A percentile compares a stretch with the other conserved stretches of the same genome.
These are phyloP conservation scores for Drosophila greeni DNA, from an alignment of 2,888 invertebrate genomes.

Conservation along the genomic window DNA sequence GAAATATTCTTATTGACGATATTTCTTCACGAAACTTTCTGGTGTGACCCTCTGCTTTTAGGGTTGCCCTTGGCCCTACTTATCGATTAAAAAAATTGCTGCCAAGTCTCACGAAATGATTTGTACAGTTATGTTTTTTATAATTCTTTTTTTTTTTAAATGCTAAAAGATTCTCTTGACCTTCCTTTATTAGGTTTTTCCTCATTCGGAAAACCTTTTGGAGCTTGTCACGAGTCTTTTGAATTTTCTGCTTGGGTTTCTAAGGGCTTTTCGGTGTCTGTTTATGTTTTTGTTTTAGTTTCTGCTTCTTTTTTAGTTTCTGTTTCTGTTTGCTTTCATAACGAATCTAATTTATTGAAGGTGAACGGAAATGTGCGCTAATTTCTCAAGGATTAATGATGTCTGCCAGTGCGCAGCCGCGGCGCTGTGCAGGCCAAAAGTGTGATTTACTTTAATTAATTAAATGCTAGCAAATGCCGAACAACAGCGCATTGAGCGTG, in stretches of 20 bases:
- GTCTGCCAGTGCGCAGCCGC: constrained; percentile 22
- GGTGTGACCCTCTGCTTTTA: too few species aligned
- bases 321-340: constrained; percentile 27
- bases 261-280: constrained; percentile 6
- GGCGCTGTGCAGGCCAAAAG: constrained; percentile 42
- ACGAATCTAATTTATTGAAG: constrained; percentile 67
- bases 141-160: neutral
- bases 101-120: neutral
- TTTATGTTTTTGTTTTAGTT: neutral
- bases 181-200: neutral
- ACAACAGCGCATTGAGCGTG: constrained; percentile 33
- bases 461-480: constrained; percentile 48
- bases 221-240: constrained; percentile 9
- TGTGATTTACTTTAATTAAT: constrained; percentile 66
- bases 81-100: neutral
- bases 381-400: constrained; percentile 64
- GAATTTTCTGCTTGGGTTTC: neutral
- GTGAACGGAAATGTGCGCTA: constrained; percentile 67
- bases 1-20: neutral
- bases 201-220: constrained; percentile 2
- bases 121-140: neutral
- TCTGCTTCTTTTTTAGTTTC: constrained; percentile 1
- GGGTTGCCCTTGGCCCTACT: too few species aligned
- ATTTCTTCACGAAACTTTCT: neutral
- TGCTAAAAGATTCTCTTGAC: neutral